Conservation (phyloP, 2,113 vertebrate species). For the Alethe castanea region DNA sequence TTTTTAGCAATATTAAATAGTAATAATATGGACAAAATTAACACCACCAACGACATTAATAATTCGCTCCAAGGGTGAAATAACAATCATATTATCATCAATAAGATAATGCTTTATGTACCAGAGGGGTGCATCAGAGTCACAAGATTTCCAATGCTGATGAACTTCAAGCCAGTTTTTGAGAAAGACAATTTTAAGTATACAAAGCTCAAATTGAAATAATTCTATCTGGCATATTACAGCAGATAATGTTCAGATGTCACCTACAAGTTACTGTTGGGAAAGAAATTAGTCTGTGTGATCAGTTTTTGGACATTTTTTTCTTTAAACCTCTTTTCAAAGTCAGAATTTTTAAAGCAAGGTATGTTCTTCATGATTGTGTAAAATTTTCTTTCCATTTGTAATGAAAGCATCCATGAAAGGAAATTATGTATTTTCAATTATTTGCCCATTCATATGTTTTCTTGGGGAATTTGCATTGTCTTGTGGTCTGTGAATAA, state of each 20-base stretch:
- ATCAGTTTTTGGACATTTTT: background rate
- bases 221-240: background rate
- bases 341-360: background rate
- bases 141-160: background rate
- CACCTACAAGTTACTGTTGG: background rate
- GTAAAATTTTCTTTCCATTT: background rate
- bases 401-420: background rate
- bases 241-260: background rate
- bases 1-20: background rate
- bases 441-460: background rate
- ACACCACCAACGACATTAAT: background rate
- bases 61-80: background rate
- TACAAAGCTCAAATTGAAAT: background rate
- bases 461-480: background rate
- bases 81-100: background rate
- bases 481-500: background rate
- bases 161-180: background rate
- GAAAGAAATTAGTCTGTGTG: background rate
- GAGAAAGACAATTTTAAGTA: background rate
- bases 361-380: background rate
- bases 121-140: background rate
- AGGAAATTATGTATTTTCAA: background rate
- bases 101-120: background rate
- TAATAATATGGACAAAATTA: background rate
- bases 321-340: background rate